Conservation (phyloP, 2,113 vertebrate genomes). For the Psittacula cyanocephala region DNA sequence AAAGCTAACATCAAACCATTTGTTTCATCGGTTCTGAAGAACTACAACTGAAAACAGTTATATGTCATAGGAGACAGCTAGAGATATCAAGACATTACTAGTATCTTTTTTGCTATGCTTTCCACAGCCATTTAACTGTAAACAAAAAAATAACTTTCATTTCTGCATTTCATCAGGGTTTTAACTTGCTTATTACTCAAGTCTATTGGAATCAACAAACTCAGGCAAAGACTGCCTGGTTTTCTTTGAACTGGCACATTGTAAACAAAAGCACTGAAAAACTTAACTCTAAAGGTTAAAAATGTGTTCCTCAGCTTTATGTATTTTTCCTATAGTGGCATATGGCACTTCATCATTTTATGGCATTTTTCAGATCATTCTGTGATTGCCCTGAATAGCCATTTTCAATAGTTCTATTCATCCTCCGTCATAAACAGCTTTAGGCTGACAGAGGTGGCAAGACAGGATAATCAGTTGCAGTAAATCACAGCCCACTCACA, state of each 20-base stretch:
- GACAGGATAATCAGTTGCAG: neutral
- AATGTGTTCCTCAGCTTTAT: neutral
- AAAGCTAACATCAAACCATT: neutral
- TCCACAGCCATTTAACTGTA: neutral
- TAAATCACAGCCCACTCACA: neutral
- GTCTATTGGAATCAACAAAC: neutral
- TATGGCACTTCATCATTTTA: neutral
- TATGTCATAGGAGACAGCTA: neutral
- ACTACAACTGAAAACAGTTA: neutral
- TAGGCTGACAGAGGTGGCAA: neutral
- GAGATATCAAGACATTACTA: neutral
- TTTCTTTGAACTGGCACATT: neutral
- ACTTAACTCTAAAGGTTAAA: neutral
- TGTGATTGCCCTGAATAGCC: neutral
- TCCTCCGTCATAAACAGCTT: neutral
- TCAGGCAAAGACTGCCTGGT: neutral
- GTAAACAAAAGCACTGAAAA: constrained; percentile 38
- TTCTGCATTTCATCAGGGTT: constrained; percentile 20
- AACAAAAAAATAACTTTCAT: constrained; percentile 22
- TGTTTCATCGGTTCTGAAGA: neutral
- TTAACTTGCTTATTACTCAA: constrained; percentile 11
- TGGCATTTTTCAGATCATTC: neutral
- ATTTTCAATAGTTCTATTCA: neutral
- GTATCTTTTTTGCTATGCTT: neutral
- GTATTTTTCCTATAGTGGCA: neutral